These are phyloP conservation scores for Nycticorax nycticorax DNA, from an alignment of 2,113 vertebrate species.

Conservation along the genomic window DNA sequence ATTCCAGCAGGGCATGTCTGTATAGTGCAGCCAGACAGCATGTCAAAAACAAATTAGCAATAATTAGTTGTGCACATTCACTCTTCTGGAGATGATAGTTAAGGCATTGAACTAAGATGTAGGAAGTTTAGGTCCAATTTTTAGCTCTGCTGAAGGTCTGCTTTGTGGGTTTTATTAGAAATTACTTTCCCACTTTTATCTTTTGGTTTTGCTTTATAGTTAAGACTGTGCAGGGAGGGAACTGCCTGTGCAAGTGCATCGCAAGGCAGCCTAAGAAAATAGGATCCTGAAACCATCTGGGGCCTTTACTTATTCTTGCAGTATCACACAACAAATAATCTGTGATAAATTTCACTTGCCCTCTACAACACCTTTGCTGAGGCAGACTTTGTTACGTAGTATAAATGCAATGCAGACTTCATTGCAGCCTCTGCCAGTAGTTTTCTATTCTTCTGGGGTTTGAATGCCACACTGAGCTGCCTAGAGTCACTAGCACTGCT, in stretches of 20 bases:
- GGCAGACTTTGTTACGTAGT: neutral
- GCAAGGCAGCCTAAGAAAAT: neutral
- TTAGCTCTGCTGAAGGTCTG: neutral
- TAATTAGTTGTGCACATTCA: neutral
- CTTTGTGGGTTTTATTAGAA: neutral
- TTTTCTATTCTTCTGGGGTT: neutral
- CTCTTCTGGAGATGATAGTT: neutral
- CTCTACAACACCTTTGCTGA: neutral
- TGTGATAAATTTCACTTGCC: neutral
- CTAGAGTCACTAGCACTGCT: neutral
- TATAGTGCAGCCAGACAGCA: neutral
- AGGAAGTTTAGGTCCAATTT: neutral
- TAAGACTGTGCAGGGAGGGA: neutral
- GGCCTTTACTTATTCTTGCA: neutral
- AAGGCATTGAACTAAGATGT: neutral
- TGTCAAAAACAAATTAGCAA: neutral
- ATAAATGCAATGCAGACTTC: neutral
- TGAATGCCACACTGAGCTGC: neutral
- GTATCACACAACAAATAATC: neutral
- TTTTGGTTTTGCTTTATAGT: neutral
- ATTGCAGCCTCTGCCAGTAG: neutral
- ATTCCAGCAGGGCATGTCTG: neutral
- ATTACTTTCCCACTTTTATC: neutral
- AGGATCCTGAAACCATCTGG: neutral
- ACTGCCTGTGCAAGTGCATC: neutral